These are phyloP conservation scores for Andinoacara biseriatus DNA, from an alignment of 2,113 vertebrate species.

Conservation along the genomic window DNA sequence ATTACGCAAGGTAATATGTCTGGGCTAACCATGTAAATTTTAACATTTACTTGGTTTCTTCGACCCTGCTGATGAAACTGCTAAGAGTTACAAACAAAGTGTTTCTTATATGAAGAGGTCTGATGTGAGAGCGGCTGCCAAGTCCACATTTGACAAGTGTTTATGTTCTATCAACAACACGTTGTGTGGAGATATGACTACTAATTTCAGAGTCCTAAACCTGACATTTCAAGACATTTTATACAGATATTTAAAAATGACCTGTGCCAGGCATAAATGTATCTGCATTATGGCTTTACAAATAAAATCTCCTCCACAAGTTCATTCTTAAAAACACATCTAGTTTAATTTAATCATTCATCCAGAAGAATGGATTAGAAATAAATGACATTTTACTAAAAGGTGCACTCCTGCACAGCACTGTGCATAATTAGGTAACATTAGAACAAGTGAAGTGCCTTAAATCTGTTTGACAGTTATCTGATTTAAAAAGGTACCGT, in stretches of 20 bases:
- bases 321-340: neutral
- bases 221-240: neutral
- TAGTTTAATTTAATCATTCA: neutral
- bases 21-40: constrained; percentile 17
- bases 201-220: neutral
- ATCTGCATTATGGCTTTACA: neutral
- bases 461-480: rapidly evolving
- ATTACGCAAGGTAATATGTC: neutral
- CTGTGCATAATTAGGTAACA: neutral
- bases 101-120: neutral
- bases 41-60: constrained; percentile 12
- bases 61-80: neutral
- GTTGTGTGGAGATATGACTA: neutral
- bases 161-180: neutral
- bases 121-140: neutral
- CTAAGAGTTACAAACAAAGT: neutral
- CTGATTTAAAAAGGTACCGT: neutral
- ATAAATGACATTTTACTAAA: neutral
- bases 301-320: neutral
- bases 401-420: neutral
- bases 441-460: neutral
- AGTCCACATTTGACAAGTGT: neutral
- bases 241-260: neutral
- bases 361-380: neutral
- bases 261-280: neutral